These are phyloP conservation scores for Platyscapa corneri DNA, from an alignment of 1,140 invertebrate genomes.

Conservation along the genomic window DNA sequence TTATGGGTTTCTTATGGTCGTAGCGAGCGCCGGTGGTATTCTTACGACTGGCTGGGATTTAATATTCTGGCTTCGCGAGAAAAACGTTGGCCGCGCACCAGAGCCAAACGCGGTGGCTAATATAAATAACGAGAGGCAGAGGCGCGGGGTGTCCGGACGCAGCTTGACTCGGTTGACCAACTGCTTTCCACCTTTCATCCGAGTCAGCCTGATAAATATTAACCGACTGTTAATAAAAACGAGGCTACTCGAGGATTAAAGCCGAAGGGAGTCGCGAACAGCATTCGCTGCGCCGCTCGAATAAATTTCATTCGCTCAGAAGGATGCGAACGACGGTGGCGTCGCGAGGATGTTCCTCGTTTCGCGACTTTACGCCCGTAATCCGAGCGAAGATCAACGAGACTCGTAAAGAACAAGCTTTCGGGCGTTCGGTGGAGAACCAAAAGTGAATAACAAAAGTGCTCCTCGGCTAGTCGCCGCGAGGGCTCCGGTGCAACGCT, in stretches of 20 bases:
- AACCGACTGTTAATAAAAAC: not conserved
- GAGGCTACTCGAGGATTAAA: not conserved
- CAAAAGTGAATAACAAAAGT: no score
- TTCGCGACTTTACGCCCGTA: no score
- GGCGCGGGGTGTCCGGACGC: no score
- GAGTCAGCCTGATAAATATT: not conserved
- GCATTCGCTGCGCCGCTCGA: not conserved
- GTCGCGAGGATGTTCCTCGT: no score
- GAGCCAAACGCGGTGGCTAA: not conserved
- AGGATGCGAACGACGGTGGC: no score
- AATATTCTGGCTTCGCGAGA: not conserved
- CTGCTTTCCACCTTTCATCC: not conserved
- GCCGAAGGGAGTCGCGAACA: not conserved
- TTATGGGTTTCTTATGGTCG: conserved; percentile 9
- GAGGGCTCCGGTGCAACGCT: no score
- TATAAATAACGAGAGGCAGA: not conserved
- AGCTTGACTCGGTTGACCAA: not conserved
- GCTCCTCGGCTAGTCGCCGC: no score
- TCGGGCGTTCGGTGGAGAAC: no score
- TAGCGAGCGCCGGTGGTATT: not conserved
- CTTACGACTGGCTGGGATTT: not conserved
- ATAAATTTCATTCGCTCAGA: not conserved
- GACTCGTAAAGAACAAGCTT: no score
- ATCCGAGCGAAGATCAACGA: no score
- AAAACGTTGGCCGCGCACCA: not conserved